A percentile compares a stretch with the other conserved stretches of the same genome.
phyloP scores from a whole-genome alignment of 2,113 vertebrate species.

The Pseudois nayaur region DNA sequence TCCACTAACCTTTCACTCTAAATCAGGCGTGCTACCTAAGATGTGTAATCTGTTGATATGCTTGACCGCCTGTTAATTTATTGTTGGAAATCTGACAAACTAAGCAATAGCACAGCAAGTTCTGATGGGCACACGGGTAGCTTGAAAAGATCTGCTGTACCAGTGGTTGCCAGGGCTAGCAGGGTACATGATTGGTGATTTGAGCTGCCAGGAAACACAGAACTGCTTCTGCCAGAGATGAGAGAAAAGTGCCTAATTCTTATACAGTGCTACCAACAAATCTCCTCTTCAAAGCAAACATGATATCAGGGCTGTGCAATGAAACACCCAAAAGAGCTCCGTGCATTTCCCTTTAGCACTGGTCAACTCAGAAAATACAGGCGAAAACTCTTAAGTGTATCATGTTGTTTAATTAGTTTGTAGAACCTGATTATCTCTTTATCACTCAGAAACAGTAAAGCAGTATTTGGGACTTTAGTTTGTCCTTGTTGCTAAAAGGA shows the following conservation, averaged over 20 bases:
- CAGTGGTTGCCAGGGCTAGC: not conserved
- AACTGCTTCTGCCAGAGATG: not conserved
- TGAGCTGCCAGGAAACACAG: not conserved
- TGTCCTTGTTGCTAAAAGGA: not conserved
- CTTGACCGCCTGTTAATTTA: constrained; percentile 33
- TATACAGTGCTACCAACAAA: not conserved
- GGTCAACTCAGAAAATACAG: not conserved
- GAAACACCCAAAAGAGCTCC: not conserved
- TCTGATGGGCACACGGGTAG: not conserved
- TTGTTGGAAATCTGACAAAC: constrained; percentile 9
- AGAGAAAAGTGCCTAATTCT: not conserved
- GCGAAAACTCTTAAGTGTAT: not conserved
- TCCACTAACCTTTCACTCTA: not conserved
- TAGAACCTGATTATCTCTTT: not conserved
- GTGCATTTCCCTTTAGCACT: not conserved
- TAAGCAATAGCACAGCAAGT: not conserved
- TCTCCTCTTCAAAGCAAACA: not conserved
- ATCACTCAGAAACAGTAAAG: not conserved
- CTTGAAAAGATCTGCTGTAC: not conserved
- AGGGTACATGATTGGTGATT: not conserved
- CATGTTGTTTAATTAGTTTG: not conserved
- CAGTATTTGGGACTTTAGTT: not conserved
- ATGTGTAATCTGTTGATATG: not conserved
- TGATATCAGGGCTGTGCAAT: not conserved
- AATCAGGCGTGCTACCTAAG: not conserved